A percentile compares a stretch with the other conserved stretches of the same genome.
Conservation (phyloP, 2,888 invertebrate genomes). For the Oasisia sp. region DNA sequence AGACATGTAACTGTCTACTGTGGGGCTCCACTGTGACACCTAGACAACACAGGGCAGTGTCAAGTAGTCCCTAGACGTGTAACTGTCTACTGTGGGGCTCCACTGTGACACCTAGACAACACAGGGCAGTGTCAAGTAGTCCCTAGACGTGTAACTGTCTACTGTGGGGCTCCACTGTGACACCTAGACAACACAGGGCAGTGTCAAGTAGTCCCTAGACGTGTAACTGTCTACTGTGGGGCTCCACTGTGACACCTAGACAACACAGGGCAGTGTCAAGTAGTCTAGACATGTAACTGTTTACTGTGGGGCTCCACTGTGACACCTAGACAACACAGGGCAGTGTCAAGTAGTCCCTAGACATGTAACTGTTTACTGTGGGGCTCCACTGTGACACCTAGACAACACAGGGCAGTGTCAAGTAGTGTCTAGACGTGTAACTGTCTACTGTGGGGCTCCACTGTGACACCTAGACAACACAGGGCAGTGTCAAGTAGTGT, state of each 20-base stretch:
- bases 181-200: slow-evolving; percentile 49
- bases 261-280: too few species aligned
- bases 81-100: slow-evolving; percentile 86
- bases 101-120: slow-evolving; percentile 52
- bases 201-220: too few species aligned
- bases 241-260: slow-evolving; percentile 69
- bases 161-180: slow-evolving; percentile 76
- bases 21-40: slow-evolving; percentile 74
- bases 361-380: slow-evolving; percentile 87
- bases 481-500: too few species aligned
- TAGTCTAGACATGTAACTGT: slow-evolving; percentile 85
- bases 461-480: slow-evolving; percentile 50
- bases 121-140: too few species aligned
- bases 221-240: slow-evolving; percentile 86
- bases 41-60: too few species aligned
- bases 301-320: slow-evolving; percentile 80
- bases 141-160: slow-evolving; percentile 88
- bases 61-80: too few species aligned
- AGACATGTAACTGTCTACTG: slow-evolving; percentile 85
- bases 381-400: slow-evolving; percentile 71
- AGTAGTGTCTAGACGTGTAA: too few species aligned
- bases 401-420: too few species aligned
- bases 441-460: slow-evolving; percentile 84
- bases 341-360: too few species aligned
- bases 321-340: slow-evolving; percentile 51